Percentiles rank a stretch among this genome's conserved stretches.
These are phyloP conservation scores for Lycocerus yunnanus DNA, from an alignment of 2,888 invertebrate species.

Conservation along the genomic window DNA sequence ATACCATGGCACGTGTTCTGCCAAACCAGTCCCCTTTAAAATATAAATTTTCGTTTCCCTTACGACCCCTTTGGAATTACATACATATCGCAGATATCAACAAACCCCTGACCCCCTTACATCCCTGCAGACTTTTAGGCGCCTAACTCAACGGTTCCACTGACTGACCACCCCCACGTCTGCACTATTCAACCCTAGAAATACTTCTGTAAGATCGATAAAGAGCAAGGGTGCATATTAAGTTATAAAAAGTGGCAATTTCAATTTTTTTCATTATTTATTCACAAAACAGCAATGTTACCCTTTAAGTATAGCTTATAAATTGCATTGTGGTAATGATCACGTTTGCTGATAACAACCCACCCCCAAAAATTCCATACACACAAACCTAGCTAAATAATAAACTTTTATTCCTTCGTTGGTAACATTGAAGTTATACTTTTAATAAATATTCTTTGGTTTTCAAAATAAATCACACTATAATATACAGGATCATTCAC, in stretches of 20 bases:
- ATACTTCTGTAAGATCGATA: slow-evolving; percentile 40
- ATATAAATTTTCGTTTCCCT: slow-evolving; percentile 6
- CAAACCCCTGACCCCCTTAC: slow-evolving; percentile 12
- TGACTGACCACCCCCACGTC: slow-evolving; percentile 44
- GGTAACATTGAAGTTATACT: too few relatives aligned
- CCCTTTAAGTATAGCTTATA: background rate
- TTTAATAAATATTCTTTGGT: too few relatives aligned
- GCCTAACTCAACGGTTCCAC: slow-evolving; percentile 37
- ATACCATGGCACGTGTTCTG: background rate
- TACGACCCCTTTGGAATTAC: slow-evolving; percentile 2
- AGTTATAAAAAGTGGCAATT: slow-evolving; percentile 26
- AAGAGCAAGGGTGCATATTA: slow-evolving; percentile 30
- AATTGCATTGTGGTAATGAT: background rate
- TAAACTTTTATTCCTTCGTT: too few relatives aligned
- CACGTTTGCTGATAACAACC: background rate
- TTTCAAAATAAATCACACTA: too few relatives aligned
- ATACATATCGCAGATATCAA: slow-evolving; percentile 10
- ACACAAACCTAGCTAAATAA: too few relatives aligned
- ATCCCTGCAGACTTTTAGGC: slow-evolving; percentile 29
- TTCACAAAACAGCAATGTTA: background rate
- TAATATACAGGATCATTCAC: background rate
- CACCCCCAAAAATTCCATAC: too few relatives aligned
- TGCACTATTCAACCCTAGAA: slow-evolving; percentile 30
- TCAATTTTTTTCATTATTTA: slow-evolving; percentile 4
- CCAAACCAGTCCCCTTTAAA: background rate